Evolutionary conservation across 2,888 invertebrate genomes (phyloP).

Genomic region (Epirrita christyi): DNA sequence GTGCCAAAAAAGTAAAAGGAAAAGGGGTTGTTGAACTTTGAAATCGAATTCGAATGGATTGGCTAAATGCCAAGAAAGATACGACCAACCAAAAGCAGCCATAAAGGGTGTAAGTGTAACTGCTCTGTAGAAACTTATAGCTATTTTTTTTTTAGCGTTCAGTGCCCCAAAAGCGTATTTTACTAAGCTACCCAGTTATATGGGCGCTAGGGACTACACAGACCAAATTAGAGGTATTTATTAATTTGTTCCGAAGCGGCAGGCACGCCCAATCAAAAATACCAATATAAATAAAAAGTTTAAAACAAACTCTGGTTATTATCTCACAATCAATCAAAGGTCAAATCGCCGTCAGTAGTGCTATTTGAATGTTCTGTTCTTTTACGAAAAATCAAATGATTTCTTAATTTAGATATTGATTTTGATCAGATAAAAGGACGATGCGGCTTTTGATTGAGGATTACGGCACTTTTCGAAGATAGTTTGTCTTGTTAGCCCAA

Average conservation of each 20-base stretch:
- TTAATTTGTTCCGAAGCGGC: constrained; percentile 15
- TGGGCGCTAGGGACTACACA: neutral
- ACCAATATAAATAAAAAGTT: constrained; percentile 6
- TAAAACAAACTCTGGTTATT: constrained; percentile 1
- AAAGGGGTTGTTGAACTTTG: constrained; percentile 19
- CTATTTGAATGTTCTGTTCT: too few relatives aligned
- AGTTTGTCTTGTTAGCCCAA: neutral
- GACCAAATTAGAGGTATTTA: constrained; percentile 14
- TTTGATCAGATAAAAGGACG: neutral
- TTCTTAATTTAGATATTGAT: neutral
- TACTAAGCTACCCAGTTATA: neutral
- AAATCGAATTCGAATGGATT: constrained; percentile 25
- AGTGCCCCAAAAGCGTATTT: neutral
- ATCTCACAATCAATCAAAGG: constrained; percentile 14
- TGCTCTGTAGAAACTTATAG: constrained; percentile 15
- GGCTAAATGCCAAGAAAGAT: constrained; percentile 23
- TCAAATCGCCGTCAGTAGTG: constrained; percentile 3
- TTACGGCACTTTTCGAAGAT: neutral
- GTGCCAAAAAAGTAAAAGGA: constrained; percentile 12
- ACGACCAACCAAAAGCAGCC: constrained; percentile 23
- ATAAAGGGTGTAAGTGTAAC: constrained; percentile 20
- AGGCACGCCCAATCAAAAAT: constrained; percentile 10
- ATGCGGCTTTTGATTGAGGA: constrained; percentile 1
- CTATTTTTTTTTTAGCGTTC: constrained; percentile 13
- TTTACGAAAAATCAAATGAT: neutral